Evolutionary conservation across 2,113 vertebrate genomes (phyloP).

Genomic region (Papio anubis): DNA sequence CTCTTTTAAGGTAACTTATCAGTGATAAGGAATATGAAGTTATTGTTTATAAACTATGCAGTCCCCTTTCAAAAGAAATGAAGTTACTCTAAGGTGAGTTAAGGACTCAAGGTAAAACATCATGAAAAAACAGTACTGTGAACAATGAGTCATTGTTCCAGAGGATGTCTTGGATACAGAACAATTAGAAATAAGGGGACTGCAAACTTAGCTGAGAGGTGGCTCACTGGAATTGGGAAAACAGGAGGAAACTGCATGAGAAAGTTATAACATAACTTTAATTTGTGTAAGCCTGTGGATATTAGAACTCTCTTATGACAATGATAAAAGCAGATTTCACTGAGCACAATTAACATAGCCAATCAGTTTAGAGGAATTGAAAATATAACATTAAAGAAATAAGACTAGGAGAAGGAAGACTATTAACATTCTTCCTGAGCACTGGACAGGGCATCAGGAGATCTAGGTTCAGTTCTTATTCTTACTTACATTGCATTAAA

Average conservation of each 20-base stretch:
- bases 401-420: neutral
- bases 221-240: slow-evolving; percentile 11
- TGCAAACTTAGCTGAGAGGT: slow-evolving; percentile 6
- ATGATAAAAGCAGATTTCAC: neutral
- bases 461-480: neutral
- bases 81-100: slow-evolving; percentile 45
- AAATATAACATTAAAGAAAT: slow-evolving; percentile 36
- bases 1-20: neutral
- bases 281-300: neutral
- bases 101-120: slow-evolving; percentile 64
- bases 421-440: neutral
- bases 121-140: slow-evolving; percentile 51
- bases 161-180: slow-evolving; percentile 59
- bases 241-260: neutral
- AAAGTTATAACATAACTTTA: neutral
- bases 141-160: slow-evolving; percentile 73
- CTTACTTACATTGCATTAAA: slow-evolving; percentile 4
- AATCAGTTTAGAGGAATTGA: slow-evolving; percentile 32
- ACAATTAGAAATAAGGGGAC: slow-evolving; percentile 58
- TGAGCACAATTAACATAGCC: neutral
- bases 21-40: neutral
- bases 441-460: neutral
- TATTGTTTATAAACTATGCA: neutral
- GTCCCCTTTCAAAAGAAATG: slow-evolving; percentile 18
- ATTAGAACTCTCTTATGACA: neutral